phyloP scores from a whole-genome alignment of 2,888 invertebrate genomes.

The Ceriagrion tenellum region DNA sequence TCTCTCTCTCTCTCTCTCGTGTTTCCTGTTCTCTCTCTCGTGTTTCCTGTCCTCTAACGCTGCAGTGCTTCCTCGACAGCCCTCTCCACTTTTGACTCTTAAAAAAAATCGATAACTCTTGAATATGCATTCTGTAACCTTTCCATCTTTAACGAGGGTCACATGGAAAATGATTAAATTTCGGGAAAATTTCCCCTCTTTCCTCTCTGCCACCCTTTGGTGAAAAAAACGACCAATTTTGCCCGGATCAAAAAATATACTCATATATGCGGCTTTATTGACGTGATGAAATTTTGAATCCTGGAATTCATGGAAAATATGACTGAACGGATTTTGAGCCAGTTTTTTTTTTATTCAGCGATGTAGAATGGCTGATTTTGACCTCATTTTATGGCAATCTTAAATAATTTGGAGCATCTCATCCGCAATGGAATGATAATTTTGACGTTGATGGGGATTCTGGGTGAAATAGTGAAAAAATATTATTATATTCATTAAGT shows the following conservation, averaged over 20 bases:
- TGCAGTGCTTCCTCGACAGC: not conserved
- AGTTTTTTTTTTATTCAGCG: too few species aligned
- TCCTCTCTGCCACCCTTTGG: not conserved
- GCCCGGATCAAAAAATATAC: not conserved
- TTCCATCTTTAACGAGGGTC: constrained; percentile 36
- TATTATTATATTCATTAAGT: too few species aligned
- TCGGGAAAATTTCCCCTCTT: not conserved
- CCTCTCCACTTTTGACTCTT: not conserved
- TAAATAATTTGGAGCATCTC: too few species aligned
- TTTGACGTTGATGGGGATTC: too few species aligned
- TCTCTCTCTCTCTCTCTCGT: too few species aligned
- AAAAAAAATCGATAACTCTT: not conserved
- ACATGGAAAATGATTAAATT: constrained; percentile 19
- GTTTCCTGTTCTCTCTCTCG: too few species aligned
- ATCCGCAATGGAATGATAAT: too few species aligned
- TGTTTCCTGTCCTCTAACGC: not conserved
- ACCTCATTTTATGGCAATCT: too few species aligned
- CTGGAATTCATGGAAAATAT: not conserved
- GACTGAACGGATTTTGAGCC: too few species aligned
- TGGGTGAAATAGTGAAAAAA: too few species aligned
- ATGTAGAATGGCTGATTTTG: too few species aligned
- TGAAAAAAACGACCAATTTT: not conserved
- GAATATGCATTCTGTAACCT: constrained; percentile 12
- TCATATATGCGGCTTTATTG: not conserved
- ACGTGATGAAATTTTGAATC: not conserved